Percentiles rank a stretch among this genome's conserved stretches.
Conservation (phyloP, 2,888 invertebrate species). For the Nymphalis polychloros region DNA sequence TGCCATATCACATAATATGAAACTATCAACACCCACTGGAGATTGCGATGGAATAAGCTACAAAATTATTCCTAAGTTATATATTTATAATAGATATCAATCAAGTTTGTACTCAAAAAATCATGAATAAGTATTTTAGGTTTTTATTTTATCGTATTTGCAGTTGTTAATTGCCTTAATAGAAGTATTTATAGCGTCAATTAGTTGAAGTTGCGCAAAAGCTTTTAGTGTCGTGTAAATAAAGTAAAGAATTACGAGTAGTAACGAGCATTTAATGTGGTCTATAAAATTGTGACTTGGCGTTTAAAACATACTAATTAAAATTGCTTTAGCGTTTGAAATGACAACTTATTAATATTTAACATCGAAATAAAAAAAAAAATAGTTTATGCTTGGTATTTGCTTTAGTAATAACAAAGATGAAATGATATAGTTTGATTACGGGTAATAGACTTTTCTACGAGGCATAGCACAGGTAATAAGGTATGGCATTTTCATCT, state of each 20-base stretch:
- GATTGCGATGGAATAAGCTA: too few relatives aligned
- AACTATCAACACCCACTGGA: too few relatives aligned
- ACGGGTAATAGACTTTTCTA: too few relatives aligned
- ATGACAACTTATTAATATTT: too few relatives aligned
- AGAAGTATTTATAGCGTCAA: constrained; percentile 4
- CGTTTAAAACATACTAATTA: background rate
- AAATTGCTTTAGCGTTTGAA: too few relatives aligned
- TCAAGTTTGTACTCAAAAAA: background rate
- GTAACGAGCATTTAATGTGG: background rate
- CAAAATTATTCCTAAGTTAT: constrained; percentile 60
- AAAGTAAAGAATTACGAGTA: background rate
- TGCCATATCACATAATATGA: too few relatives aligned
- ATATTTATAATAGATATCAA: background rate
- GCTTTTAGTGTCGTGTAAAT: constrained; percentile 9
- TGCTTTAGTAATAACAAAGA: too few relatives aligned
- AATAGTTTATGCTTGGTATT: too few relatives aligned
- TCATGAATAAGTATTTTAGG: background rate
- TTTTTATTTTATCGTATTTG: background rate
- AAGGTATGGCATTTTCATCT: too few relatives aligned
- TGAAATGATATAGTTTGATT: too few relatives aligned
- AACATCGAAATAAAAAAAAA: too few relatives aligned
- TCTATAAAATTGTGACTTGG: background rate
- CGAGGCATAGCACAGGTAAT: too few relatives aligned
- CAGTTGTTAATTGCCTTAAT: constrained; percentile 8
- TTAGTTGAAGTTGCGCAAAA: constrained; percentile 5